These are phyloP conservation scores for Leptopilina boulardi DNA, from an alignment of 1,140 invertebrate species.

Conservation along the genomic window DNA sequence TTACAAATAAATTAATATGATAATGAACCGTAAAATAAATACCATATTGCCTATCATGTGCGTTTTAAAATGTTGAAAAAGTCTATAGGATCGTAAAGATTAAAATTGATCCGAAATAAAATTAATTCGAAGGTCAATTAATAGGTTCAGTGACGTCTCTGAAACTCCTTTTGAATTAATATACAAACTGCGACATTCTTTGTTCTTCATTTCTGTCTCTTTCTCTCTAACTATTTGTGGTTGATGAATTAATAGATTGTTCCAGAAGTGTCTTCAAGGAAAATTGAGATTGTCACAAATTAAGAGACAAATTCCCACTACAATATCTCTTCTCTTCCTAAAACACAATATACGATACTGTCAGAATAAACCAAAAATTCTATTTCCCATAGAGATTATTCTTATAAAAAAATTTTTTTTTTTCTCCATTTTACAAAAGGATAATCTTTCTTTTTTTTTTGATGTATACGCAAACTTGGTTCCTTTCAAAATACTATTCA, in stretches of 20 bases:
- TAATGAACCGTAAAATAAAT: neutral
- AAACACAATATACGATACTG: too few relatives aligned
- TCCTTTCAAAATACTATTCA: too few relatives aligned
- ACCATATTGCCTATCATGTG: neutral
- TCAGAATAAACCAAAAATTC: too few relatives aligned
- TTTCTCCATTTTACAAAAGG: too few relatives aligned
- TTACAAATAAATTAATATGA: neutral
- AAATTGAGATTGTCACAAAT: neutral
- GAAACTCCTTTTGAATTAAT: neutral
- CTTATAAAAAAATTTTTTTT: too few relatives aligned
- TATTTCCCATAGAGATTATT: too few relatives aligned
- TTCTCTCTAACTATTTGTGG: neutral
- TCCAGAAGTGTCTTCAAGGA: neutral
- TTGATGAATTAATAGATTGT: conserved; percentile 19
- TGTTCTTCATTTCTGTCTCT: neutral
- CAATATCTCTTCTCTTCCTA: too few relatives aligned
- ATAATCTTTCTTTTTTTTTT: too few relatives aligned
- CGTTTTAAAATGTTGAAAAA: neutral
- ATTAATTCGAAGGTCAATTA: conserved; percentile 19
- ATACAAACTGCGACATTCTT: neutral
- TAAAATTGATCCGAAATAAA: conserved; percentile 24
- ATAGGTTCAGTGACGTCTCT: neutral
- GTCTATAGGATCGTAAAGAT: neutral
- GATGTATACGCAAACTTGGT: too few relatives aligned
- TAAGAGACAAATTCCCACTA: neutral